Evolutionary conservation across 1,140 invertebrate genomes (phyloP).

Genomic region (Drosophila pallidifrons): DNA sequence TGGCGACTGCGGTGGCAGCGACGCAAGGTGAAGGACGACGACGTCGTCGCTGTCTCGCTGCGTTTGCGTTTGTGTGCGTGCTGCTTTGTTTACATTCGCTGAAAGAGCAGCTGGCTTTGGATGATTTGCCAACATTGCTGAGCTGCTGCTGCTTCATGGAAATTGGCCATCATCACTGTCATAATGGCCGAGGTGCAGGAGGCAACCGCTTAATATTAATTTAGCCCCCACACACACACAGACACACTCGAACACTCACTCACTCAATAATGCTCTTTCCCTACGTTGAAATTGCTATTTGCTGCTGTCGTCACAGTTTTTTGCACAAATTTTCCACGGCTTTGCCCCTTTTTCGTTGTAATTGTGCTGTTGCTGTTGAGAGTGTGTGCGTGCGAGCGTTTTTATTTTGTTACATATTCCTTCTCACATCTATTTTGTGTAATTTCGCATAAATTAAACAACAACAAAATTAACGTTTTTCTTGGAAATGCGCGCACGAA

Average conservation of each 20-base stretch:
- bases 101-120: slow-evolving; percentile 64
- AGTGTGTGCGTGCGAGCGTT: slow-evolving; percentile 29
- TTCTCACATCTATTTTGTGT: slow-evolving; percentile 47
- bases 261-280: slow-evolving; percentile 49
- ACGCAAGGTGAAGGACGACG: slow-evolving; percentile 69
- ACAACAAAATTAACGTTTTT: slow-evolving; percentile 54
- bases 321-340: slow-evolving; percentile 71
- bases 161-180: slow-evolving; percentile 58
- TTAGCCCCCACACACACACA: slow-evolving; percentile 50
- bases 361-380: not conserved
- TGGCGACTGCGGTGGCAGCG: slow-evolving; percentile 50
- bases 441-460: slow-evolving; percentile 63
- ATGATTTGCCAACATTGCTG: slow-evolving; percentile 27
- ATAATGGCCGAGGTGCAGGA: slow-evolving; percentile 49
- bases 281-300: slow-evolving; percentile 16
- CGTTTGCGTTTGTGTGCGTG: slow-evolving; percentile 31
- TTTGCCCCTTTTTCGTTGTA: slow-evolving; percentile 40
- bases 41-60: slow-evolving; percentile 26
- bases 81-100: slow-evolving; percentile 75
- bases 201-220: slow-evolving; percentile 69
- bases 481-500: slow-evolving; percentile 57
- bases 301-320: slow-evolving; percentile 70
- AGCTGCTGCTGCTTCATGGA: slow-evolving; percentile 25
- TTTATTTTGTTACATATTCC: slow-evolving; percentile 54
- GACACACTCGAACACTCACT: slow-evolving; percentile 40